Evolutionary conservation across 1,140 invertebrate genomes (phyloP), one percentile per base, ranked within the genome.

Genomic region (Protaetia brevitarsis): DNA sequence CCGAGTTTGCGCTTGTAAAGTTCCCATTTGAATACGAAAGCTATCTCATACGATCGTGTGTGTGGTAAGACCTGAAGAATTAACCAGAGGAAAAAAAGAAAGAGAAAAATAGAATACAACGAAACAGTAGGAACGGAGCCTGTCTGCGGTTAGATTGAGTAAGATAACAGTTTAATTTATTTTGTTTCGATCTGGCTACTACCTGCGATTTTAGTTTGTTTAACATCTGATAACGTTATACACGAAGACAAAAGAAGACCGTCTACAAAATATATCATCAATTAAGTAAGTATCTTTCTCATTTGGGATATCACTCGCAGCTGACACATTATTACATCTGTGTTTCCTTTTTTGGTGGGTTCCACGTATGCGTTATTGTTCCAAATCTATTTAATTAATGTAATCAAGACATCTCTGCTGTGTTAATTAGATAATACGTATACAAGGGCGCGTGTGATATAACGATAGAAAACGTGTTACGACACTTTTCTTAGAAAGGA

Each of bases 101-200:
- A n/a, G n/a, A n/a, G n/a, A n/a, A n/a, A n/a, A n/a, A n/a, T n/a
- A n/a, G n/a, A n/a, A 23, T 51, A 23, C 19, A 23, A 51, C 41
- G 41, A 51, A 51, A 51, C 16, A 21, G 41, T 19, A 51, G 16
- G 19, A 51, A 10, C 41, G 41, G 19, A 8, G 16, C 26, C 19
- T 19, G 19, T 4, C 41, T 51, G 21, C n/a, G 34, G 16, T 37
- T 16, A 11, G n/a, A 37, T 37, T 16, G n/a, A n/a, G n/a, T n/a
- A 23, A 51, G 41, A 51, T 51, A 51, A 23, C 41, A 8, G 41
- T 51, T 51, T 51, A 51, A 51, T 51, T 51, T 51, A 51, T 51
- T 51, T 51, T 51, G 16, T 21, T 51, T 16, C 11, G 6, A 51
- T 51, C 6, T 51, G 19, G 41, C 26, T 19, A 23, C 41, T 51